Evolutionary conservation across 2,113 vertebrate genomes (phyloP).

Genomic region (Pollachius pollachius): DNA sequence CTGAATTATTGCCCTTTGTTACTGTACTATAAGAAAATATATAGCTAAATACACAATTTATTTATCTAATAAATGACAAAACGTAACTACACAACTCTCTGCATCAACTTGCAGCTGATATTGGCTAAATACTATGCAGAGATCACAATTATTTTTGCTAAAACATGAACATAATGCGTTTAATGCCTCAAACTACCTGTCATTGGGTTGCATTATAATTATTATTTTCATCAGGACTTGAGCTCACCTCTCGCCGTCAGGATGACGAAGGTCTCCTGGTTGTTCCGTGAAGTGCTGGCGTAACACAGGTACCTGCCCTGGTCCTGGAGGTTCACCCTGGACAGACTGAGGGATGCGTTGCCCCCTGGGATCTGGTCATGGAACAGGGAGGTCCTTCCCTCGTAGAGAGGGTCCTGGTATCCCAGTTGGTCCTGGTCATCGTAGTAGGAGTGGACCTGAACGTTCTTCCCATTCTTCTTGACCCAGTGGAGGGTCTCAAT

Average conservation of each 20-base stretch:
- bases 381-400: slow-evolving; percentile 62
- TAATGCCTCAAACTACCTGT: no score
- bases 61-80: no score
- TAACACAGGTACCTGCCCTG: slow-evolving; percentile 69
- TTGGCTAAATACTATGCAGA: no score
- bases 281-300: slow-evolving; percentile 20
- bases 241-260: slow-evolving; percentile 52
- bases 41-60: no score
- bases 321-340: slow-evolving; percentile 35
- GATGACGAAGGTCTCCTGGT: slow-evolving; percentile 6
- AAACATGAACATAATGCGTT: no score
- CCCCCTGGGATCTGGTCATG: slow-evolving; percentile 44
- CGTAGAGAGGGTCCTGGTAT: slow-evolving; percentile 37
- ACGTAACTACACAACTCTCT: no score
- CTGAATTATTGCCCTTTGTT: no score
- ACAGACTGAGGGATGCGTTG: slow-evolving; percentile 70
- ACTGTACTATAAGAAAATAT: no score
- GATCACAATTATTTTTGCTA: no score
- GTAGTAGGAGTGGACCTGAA: slow-evolving; percentile 63
- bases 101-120: neutral
- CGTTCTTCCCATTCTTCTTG: accelerated
- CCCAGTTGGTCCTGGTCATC: slow-evolving; percentile 29
- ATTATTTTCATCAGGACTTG: neutral
- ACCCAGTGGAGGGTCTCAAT: slow-evolving; percentile 73
- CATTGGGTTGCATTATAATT: no score